A percentile compares a stretch with the other conserved stretches of the same genome.
phyloP scores from a whole-genome alignment of 2,113 vertebrate genomes.

The Pedionomus torquatus region DNA sequence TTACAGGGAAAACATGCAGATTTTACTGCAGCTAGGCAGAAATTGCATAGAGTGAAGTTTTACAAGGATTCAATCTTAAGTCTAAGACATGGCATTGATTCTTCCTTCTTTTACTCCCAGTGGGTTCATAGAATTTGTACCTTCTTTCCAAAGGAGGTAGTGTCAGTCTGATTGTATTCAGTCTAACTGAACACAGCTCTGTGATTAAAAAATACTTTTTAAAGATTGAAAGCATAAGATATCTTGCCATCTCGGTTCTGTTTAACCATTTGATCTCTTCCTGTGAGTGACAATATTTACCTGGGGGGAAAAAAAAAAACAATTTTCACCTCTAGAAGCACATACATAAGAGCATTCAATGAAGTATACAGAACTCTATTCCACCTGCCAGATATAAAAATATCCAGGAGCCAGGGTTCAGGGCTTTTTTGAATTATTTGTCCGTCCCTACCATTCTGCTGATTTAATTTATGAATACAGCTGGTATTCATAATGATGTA shows the following conservation, averaged over 20 bases:
- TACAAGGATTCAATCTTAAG: not conserved
- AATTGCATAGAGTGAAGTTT: not conserved
- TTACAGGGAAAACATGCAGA: not conserved
- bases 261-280: not conserved
- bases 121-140: not conserved
- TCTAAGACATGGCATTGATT: not conserved
- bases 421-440: constrained; percentile 9
- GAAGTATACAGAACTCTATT: not conserved
- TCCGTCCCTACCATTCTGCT: constrained; percentile 37
- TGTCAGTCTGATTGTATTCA: not conserved
- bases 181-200: not conserved
- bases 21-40: not conserved
- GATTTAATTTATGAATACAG: constrained; percentile 53
- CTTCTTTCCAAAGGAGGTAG: not conserved
- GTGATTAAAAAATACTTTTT: not conserved
- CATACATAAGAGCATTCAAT: not conserved
- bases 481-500: constrained; percentile 39
- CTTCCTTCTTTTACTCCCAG: not conserved
- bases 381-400: not conserved
- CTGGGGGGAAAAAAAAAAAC: not conserved
- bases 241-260: not conserved
- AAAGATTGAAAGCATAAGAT: not conserved
- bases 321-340: not conserved
- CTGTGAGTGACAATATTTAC: not conserved
- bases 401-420: not conserved